Percentiles rank a stretch among this genome's conserved stretches.
Evolutionary conservation across 2,797 vertebrate genomes (phyloP).

Genomic region (Crypturellus tataupa): DNA sequence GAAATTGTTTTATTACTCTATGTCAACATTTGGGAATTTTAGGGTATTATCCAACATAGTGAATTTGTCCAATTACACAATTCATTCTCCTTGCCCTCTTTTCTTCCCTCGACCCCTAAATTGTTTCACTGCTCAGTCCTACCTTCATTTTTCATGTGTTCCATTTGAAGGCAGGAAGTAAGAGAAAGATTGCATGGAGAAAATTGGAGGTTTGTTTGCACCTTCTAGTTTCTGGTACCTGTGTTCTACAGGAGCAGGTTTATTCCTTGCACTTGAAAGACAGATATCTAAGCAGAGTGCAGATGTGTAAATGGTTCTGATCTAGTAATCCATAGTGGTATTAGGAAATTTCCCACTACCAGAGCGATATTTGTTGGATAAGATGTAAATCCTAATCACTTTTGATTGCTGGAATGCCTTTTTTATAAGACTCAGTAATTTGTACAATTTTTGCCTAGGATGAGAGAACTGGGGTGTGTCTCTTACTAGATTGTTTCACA

Average conservation of each 20-base stretch:
- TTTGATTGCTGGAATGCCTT: background rate
- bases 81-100: rapidly evolving
- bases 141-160: background rate
- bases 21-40: background rate
- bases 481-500: background rate
- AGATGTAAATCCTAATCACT: background rate
- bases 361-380: background rate
- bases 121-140: background rate
- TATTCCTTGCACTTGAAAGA: background rate
- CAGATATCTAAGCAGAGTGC: background rate
- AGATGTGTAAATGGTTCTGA: background rate
- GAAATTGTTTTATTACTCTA: background rate
- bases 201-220: background rate
- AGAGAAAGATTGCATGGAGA: background rate
- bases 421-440: background rate
- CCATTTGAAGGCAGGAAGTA: background rate
- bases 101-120: background rate
- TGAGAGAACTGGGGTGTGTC: background rate
- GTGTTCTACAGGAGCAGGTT: background rate
- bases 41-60: background rate
- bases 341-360: background rate
- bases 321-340: background rate
- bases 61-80: background rate
- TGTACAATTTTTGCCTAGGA: background rate
- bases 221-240: background rate